These are phyloP conservation scores for Ooceraea biroi DNA, from an alignment of 1,140 invertebrate species.

Conservation along the genomic window DNA sequence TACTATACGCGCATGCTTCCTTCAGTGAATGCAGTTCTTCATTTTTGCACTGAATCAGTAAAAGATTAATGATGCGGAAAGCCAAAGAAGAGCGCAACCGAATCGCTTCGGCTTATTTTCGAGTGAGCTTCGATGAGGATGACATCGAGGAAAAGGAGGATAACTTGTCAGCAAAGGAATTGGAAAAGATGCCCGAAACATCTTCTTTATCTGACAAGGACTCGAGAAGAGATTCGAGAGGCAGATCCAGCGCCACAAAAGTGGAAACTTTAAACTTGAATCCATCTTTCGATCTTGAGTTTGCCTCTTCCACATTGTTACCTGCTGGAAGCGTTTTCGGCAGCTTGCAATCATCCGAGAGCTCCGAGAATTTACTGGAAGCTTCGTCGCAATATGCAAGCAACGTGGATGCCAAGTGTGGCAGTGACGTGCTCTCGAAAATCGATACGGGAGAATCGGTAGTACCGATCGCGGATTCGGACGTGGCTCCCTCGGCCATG, in stretches of 20 bases:
- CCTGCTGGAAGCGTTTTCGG: not conserved
- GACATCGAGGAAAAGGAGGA: conserved; percentile 69
- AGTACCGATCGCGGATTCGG: not conserved
- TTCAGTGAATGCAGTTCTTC: not conserved
- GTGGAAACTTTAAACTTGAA: not conserved
- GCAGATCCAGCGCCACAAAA: not conserved
- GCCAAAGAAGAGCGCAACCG: conserved; percentile 65
- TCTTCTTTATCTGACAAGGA: not conserved
- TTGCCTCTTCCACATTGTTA: not conserved
- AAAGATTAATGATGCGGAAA: conserved; percentile 80
- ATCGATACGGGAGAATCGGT: not conserved
- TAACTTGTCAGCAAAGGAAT: conserved; percentile 27
- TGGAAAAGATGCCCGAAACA: not conserved
- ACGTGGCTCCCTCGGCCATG: not conserved
- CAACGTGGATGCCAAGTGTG: not conserved
- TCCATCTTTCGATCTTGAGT: not conserved
- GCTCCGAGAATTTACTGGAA: no score
- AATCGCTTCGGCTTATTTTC: conserved; percentile 75
- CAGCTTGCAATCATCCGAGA: not conserved
- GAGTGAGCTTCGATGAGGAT: conserved; percentile 79
- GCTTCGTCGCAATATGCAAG: not conserved
- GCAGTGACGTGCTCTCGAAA: not conserved
- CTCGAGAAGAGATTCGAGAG: not conserved
- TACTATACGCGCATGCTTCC: not conserved
- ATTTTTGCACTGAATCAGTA: conserved; percentile 51